These are phyloP conservation scores for Channa striata DNA, from an alignment of 2,797 vertebrate species.

Conservation along the genomic window DNA sequence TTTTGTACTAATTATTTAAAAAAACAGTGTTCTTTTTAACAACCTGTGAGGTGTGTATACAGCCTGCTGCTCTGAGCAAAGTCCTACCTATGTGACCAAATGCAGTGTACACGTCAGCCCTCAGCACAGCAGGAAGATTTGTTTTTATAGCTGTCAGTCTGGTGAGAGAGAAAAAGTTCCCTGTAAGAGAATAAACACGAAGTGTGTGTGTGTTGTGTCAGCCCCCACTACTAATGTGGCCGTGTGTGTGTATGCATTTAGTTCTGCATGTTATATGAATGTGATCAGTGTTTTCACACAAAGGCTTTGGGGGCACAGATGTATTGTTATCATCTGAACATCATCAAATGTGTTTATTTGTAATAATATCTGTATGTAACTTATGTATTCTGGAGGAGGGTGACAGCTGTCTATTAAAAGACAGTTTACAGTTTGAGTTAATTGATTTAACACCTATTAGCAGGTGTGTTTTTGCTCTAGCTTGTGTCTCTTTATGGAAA, in stretches of 20 bases:
- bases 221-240: too few species aligned
- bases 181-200: slow-evolving; percentile 46
- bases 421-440: neutral
- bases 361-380: neutral
- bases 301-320: neutral
- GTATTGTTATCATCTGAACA: neutral
- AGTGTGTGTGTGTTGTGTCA: slow-evolving; percentile 16
- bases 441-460: neutral
- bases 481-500: neutral
- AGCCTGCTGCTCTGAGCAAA: too few species aligned
- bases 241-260: slow-evolving; percentile 9
- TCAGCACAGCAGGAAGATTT: slow-evolving; percentile 42
- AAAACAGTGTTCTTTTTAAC: too few species aligned
- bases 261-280: slow-evolving; percentile 27
- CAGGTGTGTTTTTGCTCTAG: neutral
- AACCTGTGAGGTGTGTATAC: too few species aligned
- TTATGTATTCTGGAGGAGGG: neutral
- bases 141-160: slow-evolving; percentile 53
- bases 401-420: neutral
- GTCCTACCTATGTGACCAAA: too few species aligned
- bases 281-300: too few species aligned
- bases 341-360: neutral
- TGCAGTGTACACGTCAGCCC: slow-evolving; percentile 19
- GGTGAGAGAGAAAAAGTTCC: slow-evolving; percentile 17
- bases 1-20: too few species aligned